phyloP scores from a whole-genome alignment of 2,797 vertebrate species.

The Sebastes oblongus region DNA sequence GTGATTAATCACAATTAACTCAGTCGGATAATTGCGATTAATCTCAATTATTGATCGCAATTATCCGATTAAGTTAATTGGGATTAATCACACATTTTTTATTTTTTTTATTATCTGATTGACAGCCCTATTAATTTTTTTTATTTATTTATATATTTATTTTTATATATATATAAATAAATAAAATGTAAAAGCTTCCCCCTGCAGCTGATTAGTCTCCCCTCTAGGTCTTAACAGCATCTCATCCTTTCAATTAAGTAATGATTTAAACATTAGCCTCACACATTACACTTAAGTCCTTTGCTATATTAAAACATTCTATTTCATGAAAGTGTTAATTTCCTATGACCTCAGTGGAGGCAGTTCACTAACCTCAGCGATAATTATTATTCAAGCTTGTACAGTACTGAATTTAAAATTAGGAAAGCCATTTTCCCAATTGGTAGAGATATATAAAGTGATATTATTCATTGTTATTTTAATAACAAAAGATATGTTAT shows the following conservation, averaged over 20 bases:
- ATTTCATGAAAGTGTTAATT: background rate
- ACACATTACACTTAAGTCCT: background rate
- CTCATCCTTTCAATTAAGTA: background rate
- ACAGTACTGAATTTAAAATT: background rate
- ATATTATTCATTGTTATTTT: background rate
- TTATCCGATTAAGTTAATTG: too few relatives aligned
- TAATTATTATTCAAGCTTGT: background rate
- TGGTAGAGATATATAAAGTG: background rate
- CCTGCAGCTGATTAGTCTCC: background rate
- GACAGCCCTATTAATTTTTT: too few relatives aligned
- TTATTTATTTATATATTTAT: too few relatives aligned
- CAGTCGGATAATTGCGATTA: too few relatives aligned
- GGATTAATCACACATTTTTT: too few relatives aligned
- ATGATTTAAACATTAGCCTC: background rate
- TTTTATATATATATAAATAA: too few relatives aligned
- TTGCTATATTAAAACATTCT: background rate
- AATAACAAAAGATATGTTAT: background rate
- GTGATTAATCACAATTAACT: too few relatives aligned
- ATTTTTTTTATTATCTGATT: too few relatives aligned
- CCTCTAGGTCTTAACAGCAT: background rate
- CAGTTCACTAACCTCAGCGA: background rate
- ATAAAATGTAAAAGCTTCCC: background rate
- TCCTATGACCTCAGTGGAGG: background rate
- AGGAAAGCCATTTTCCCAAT: background rate
- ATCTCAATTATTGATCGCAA: too few relatives aligned